Evolutionary conservation across 2,113 vertebrate species (phyloP).

Genomic region (Nerophis lumbriciformis): DNA sequence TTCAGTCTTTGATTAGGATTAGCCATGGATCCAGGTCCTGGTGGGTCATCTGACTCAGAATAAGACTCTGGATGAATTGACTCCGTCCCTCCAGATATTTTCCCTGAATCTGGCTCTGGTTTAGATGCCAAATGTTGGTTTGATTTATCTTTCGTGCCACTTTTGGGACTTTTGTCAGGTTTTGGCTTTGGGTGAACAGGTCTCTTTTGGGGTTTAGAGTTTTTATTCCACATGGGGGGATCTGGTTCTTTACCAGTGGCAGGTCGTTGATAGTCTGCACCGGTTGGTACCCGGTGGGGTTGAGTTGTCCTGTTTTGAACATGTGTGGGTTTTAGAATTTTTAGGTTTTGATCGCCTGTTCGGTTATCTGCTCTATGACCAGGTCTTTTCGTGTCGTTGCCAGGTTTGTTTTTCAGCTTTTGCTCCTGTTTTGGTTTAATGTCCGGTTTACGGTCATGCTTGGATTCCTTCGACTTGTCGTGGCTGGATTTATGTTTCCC

Average conservation of each 20-base stretch:
- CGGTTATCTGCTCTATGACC: conserved; percentile 11
- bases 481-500: not conserved
- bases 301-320: not conserved
- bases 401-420: conserved; percentile 34
- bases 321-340: not conserved
- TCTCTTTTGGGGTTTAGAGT: conserved; percentile 14
- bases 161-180: not conserved
- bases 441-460: conserved; percentile 34
- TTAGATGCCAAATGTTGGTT: not conserved
- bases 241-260: not conserved
- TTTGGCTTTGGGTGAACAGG: conserved; percentile 6
- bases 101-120: not conserved
- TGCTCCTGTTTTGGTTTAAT: conserved; percentile 25
- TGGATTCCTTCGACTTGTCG: conserved; percentile 22
- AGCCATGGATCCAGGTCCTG: conserved; percentile 3
- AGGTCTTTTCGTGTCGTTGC: conserved; percentile 11
- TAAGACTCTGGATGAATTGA: not conserved
- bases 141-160: conserved; percentile 13
- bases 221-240: conserved; percentile 17
- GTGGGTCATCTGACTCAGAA: conserved; percentile 7
- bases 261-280: conserved; percentile 17
- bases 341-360: not conserved
- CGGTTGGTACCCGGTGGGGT: conserved; percentile 2
- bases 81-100: not conserved
- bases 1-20: conserved; percentile 12